phyloP scores from a whole-genome alignment of 2,797 vertebrate genomes.

The Amazonetta brasiliensis region DNA sequence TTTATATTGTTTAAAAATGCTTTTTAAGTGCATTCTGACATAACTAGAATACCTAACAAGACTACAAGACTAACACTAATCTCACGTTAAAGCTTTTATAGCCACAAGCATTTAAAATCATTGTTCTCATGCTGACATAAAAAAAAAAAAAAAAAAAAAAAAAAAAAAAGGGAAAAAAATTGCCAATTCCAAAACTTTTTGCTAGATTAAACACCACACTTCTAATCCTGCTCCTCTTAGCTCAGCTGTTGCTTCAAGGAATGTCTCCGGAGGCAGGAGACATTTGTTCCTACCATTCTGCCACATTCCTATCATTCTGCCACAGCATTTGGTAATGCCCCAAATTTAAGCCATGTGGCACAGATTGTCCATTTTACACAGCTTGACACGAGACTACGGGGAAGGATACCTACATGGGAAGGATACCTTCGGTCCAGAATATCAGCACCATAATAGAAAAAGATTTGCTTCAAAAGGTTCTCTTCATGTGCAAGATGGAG shows the following conservation, averaged over 20 bases:
- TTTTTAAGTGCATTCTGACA: neutral
- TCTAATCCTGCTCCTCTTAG: neutral
- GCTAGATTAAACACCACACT: neutral
- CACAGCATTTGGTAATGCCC: neutral
- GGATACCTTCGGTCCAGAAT: neutral
- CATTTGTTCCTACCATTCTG: neutral
- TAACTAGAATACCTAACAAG: neutral
- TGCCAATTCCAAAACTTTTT: neutral
- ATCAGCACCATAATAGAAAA: neutral
- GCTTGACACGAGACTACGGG: neutral
- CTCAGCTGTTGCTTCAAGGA: neutral
- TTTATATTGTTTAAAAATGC: neutral
- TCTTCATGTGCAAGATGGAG: neutral
- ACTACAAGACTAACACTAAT: neutral
- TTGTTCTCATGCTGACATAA: neutral
- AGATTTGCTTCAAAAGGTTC: neutral
- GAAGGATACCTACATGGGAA: too few relatives aligned
- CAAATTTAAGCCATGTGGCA: neutral
- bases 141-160: neutral
- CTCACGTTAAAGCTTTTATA: neutral
- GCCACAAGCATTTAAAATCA: neutral
- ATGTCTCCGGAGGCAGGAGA: neutral
- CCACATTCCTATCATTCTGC: neutral
- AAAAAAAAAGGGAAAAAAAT: too few relatives aligned
- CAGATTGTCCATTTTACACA: neutral